phyloP scores from a whole-genome alignment of 2,113 vertebrate species.

The Tympanuchus pallidicinctus region DNA sequence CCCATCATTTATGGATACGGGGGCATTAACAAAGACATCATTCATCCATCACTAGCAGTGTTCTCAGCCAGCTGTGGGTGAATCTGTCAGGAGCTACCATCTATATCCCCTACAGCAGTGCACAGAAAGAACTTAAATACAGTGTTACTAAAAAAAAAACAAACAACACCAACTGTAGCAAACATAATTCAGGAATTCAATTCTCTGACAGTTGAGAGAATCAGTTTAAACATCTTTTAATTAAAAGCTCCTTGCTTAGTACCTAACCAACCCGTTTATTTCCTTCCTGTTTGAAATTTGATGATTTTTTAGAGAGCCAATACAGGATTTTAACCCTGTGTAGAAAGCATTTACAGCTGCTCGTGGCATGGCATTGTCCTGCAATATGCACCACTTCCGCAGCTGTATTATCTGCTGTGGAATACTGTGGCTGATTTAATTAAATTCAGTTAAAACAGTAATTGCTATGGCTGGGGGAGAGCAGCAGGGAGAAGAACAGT shows the following conservation, averaged over 20 bases:
- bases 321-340: neutral
- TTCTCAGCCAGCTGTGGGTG: conserved; percentile 48
- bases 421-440: rapidly evolving
- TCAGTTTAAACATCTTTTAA: conserved; percentile 47
- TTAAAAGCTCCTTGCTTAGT: conserved; percentile 21
- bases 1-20: conserved; percentile 62
- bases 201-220: conserved; percentile 39
- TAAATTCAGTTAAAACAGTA: neutral
- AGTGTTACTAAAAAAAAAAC: neutral
- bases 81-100: conserved; percentile 42
- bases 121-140: conserved; percentile 31
- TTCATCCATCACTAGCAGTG: conserved; percentile 51
- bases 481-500: neutral
- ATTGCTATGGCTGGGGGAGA: neutral
- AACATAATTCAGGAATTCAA: conserved; percentile 38
- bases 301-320: conserved; percentile 9
- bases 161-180: neutral
- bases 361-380: neutral
- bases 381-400: neutral
- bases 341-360: neutral
- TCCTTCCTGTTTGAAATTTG: conserved; percentile 18
- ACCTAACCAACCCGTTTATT: conserved; percentile 46
- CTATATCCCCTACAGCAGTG: conserved; percentile 39
- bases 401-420: neutral
- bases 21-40: conserved; percentile 58